Percentiles rank a stretch among this genome's conserved stretches.
These are phyloP conservation scores for Dryobotodes eremita DNA, from an alignment of 2,888 invertebrate species.

Conservation along the genomic window DNA sequence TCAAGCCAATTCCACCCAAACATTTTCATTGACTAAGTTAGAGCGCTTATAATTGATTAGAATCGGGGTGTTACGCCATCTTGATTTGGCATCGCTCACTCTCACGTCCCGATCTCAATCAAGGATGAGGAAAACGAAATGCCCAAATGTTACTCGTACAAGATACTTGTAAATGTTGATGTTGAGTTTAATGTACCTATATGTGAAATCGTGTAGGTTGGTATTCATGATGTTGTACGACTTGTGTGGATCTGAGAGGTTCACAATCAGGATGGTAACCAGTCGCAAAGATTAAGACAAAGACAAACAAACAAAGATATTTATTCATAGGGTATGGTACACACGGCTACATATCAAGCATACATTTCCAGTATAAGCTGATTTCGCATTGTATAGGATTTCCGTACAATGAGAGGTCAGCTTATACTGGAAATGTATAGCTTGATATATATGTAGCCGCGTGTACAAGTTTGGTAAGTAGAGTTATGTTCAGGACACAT, in stretches of 20 bases:
- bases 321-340: not conserved
- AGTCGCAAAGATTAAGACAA: not conserved
- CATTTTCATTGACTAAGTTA: constrained; percentile 64
- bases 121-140: constrained; percentile 67
- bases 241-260: not conserved
- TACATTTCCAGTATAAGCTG: too few species aligned
- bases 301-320: not conserved
- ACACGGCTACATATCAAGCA: not conserved
- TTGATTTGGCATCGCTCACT: constrained; percentile 70
- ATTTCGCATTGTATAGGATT: not conserved
- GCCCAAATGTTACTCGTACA: constrained; percentile 48
- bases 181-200: constrained; percentile 16
- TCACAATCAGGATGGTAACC: not conserved
- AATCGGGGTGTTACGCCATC: constrained; percentile 63
- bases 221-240: not conserved
- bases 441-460: too few species aligned
- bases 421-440: too few species aligned
- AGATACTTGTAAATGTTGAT: constrained; percentile 46
- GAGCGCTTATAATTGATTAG: constrained; percentile 68
- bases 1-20: constrained; percentile 59
- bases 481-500: not conserved
- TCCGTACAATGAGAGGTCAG: too few species aligned
- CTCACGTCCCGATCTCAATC: constrained; percentile 66
- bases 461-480: not conserved
- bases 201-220: not conserved